Base-by-base conservation (phyloP, 2,888 invertebrate genomes). In the Limnephilus rhombicus region DNA sequence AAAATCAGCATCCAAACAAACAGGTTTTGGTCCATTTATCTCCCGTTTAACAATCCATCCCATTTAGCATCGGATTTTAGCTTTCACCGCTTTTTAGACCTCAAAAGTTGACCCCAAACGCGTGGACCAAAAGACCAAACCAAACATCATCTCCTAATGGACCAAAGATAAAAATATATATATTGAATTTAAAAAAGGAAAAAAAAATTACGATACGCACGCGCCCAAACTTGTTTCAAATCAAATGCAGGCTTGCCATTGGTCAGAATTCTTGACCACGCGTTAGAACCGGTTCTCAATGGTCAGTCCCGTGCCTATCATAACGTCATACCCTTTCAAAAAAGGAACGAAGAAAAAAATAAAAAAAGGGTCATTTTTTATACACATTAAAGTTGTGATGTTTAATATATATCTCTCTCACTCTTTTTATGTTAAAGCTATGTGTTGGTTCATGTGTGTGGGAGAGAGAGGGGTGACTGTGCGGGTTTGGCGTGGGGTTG, bases 251-350 rank as follows among this genome's bases (percentile, higher is more conserved):
- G 88, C 37, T 81, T 41, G 31, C 92, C 68, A 93, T 93, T 93
- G 93, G 93, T 92, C 93, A 93, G 87, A n/a, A 68, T 53, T 80
- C 91, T 93, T 93, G 93, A 92, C 93, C 93, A 91, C 92, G 82
- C 93, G 93, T 93, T 91, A 86, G 94, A 95, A 96, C 96, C 95
- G 96, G 96, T 96, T 95, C 94, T 94, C 94, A 94, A 95, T 96
- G 96, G 96, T 95, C 95, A 96, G 89, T 87, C 87, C 83, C 86
- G 34, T 91, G 85, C 92, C 92, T 92, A 92, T 92, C 92, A 91
- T 92, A 91, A 89, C 80, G 91, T 80, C 18, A 89, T 89, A 93
- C 93, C 93, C 92, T 93, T 91, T 93, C 92, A 92, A 92, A 87
- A 88, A 91, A 87, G 86, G 80, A 82, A 85, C 68, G 34, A 49